phyloP scores from a whole-genome alignment of 2,888 invertebrate genomes.

The Plebejus argus region DNA sequence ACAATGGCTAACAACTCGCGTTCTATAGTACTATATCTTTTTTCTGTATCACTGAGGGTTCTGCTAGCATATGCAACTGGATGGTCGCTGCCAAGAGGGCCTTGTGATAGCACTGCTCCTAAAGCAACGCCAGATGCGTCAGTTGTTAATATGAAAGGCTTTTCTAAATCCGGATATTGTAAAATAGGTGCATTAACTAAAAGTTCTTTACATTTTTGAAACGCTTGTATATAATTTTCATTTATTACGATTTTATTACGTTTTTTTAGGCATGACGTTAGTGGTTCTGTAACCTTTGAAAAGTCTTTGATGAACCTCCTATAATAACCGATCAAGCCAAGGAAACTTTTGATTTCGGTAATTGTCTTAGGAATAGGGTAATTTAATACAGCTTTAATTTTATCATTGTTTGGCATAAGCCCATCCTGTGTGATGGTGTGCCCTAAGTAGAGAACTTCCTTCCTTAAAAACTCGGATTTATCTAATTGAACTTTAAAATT shows the following conservation, averaged over 20 bases:
- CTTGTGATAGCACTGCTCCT: constrained; percentile 48
- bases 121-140: constrained; percentile 47
- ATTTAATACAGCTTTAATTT: constrained; percentile 44
- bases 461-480: constrained; percentile 44
- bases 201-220: constrained; percentile 41
- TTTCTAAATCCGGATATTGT: constrained; percentile 34
- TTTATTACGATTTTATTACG: constrained; percentile 34
- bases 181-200: constrained; percentile 36
- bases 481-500: constrained; percentile 46
- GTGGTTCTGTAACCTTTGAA: constrained; percentile 45
- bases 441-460: constrained; percentile 49
- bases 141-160: constrained; percentile 43
- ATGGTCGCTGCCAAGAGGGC: constrained; percentile 45
- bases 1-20: constrained; percentile 39
- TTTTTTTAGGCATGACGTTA: constrained; percentile 45
- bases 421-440: constrained; percentile 47
- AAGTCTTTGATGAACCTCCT: constrained; percentile 49
- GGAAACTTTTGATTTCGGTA: constrained; percentile 49
- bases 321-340: constrained; percentile 55
- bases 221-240: constrained; percentile 39
- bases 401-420: constrained; percentile 46
- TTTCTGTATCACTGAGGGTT: constrained; percentile 33
- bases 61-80: constrained; percentile 41
- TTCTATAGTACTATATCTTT: constrained; percentile 37
- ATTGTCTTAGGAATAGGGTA: constrained; percentile 44